Evolutionary conservation across 2,113 vertebrate genomes (phyloP).

Genomic region (Campylomormyrus numenius): DNA sequence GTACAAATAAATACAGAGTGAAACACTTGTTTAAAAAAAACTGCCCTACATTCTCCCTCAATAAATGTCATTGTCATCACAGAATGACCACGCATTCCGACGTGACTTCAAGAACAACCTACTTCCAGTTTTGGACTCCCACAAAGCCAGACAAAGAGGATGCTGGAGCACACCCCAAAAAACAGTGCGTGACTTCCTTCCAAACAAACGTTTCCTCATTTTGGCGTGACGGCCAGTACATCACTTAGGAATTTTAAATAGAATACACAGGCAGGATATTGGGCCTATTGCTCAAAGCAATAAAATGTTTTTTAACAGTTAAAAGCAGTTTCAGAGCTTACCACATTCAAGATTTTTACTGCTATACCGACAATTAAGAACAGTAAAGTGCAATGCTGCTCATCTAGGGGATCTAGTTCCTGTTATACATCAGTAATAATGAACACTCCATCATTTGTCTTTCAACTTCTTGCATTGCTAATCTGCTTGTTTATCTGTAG

Average conservation of each 20-base stretch:
- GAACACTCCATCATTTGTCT: background rate
- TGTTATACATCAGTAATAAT: background rate
- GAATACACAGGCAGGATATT: background rate
- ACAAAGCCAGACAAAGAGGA: constrained; percentile 10
- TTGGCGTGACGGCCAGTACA: background rate
- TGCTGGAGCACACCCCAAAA: background rate
- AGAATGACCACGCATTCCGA: background rate
- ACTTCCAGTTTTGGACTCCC: background rate
- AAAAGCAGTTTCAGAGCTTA: background rate
- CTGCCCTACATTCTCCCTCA: background rate
- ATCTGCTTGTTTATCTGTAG: background rate
- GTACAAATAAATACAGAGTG: background rate
- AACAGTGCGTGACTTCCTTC: background rate
- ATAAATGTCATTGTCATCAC: too few species aligned
- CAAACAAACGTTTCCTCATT: background rate
- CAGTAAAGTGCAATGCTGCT: background rate
- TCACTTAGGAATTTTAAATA: background rate
- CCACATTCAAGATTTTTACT: background rate
- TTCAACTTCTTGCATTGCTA: background rate
- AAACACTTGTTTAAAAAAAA: background rate
- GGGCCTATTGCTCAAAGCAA: background rate
- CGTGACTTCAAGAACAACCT: background rate
- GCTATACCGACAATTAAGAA: background rate
- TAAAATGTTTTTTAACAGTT: background rate
- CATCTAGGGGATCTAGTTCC: background rate